Percentiles rank a stretch among this genome's conserved stretches.
Evolutionary conservation across 2,113 vertebrate species (phyloP).

Genomic region (Catharus bicknelli): DNA sequence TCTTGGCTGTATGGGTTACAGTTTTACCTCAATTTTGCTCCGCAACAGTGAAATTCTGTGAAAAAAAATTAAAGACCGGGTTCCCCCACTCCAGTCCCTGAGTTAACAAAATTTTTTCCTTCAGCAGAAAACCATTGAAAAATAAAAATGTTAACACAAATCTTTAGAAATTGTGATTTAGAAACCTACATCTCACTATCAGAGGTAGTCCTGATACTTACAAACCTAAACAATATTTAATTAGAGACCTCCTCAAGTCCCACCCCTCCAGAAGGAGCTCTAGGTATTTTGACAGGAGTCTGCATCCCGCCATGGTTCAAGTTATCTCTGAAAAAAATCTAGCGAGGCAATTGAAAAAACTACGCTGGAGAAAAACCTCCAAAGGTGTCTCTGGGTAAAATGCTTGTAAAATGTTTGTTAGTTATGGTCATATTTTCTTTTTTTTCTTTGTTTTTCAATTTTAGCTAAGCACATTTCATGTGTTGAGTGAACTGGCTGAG

Average conservation of each 20-base stretch:
- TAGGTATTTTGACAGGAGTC: not conserved
- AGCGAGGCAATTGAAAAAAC: not conserved
- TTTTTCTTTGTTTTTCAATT: not conserved
- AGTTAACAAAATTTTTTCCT: not conserved
- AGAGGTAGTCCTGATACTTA: not conserved
- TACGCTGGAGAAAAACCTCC: not conserved
- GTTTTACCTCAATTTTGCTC: not conserved
- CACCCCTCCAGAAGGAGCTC: not conserved
- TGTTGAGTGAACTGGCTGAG: not conserved
- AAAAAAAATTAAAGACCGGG: not conserved
- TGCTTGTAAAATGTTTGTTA: not conserved
- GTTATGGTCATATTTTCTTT: not conserved
- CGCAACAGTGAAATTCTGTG: not conserved
- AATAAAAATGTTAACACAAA: not conserved
- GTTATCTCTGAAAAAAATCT: not conserved
- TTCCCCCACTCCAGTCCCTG: accelerated
- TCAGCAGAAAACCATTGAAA: not conserved
- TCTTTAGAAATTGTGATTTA: not conserved
- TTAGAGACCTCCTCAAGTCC: not conserved
- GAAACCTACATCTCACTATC: not conserved
- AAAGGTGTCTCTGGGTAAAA: not conserved
- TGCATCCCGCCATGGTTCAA: not conserved
- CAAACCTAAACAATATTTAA: not conserved
- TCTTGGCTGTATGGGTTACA: not conserved
- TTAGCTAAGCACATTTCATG: not conserved